These are phyloP conservation scores for Phoxinus phoxinus DNA, from an alignment of 2,113 vertebrate species.

Conservation along the genomic window DNA sequence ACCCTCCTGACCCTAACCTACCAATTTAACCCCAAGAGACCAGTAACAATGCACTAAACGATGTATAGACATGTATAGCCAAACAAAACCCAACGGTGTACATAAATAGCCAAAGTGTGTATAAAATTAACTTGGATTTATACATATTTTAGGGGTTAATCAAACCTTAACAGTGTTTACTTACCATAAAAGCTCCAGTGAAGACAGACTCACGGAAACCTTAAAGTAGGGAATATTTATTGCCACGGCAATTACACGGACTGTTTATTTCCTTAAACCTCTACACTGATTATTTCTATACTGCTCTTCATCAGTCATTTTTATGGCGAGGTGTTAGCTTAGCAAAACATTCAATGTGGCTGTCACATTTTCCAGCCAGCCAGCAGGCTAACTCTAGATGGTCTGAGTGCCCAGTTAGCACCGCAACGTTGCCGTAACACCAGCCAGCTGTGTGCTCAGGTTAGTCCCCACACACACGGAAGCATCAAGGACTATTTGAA, in stretches of 20 bases:
- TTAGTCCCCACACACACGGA: not conserved
- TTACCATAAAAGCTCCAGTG: not conserved
- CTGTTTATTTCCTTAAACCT: not conserved
- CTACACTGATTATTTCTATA: not conserved
- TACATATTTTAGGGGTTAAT: not conserved
- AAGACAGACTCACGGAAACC: not conserved
- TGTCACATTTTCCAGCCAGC: constrained; percentile 25
- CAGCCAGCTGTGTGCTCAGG: not conserved
- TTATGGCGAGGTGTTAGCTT: constrained; percentile 10
- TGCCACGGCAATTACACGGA: not conserved
- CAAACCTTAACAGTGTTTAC: not conserved
- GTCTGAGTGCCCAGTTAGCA: not conserved
- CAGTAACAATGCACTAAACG: not conserved
- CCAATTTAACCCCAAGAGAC: not conserved
- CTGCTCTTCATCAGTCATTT: not conserved
- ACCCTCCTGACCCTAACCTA: constrained; percentile 9
- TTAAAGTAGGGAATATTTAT: not conserved
- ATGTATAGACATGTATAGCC: not conserved
- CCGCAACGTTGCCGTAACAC: not conserved
- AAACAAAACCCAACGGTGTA: not conserved
- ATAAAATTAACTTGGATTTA: not conserved
- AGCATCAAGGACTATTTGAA: not conserved
- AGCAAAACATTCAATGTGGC: constrained; percentile 27
- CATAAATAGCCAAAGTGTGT: not conserved
- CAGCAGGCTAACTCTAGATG: constrained; percentile 16